Base-by-base conservation (phyloP, 2,797 vertebrate species). In the Enteromius thamalakanensis region DNA sequence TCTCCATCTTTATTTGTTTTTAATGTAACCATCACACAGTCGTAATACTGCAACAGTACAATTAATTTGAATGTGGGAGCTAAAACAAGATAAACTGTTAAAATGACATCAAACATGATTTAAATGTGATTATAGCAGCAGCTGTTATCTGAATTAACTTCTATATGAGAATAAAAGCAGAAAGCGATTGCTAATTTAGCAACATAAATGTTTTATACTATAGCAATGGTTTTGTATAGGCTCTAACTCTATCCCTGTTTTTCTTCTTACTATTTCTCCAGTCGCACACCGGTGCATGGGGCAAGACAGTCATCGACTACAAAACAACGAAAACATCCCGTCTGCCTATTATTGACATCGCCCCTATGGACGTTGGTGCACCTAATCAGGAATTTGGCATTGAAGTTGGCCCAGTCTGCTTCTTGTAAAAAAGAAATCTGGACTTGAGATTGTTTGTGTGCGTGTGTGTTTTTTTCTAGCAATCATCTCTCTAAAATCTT, bases 401-500 rank as follows among this genome's bases (percentile, higher is more conserved):
- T 70, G 93, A 97, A 94, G 85, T 99, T 93, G 94, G 97, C 94
- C 95, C 97, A 76, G 98, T 95, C 91, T 99, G 98, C 96, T 99
- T 98, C 96, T 97, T 99, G 97, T 99, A 98, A 97, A 95, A 95
- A 91, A 96, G 95, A 96, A 96, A 97, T 96, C 97, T 96, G 97
- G 97, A 98, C 97, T 97, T 97, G 94, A 96, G 97, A 95, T 96
- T 96, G 96, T 96, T 96, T 93, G 93, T 94, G 87, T 91, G 94
- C 91, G 90, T 85, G 92, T 91, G 92, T 89, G 92, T 93, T 91
- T 93, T 92, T 97, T 96, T 96, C 95, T 96, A 96, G 94, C 94
- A 97, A 95, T 97, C 96, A 97, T 96, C 97, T 97, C 96, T 96
- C 93, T 95, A 96, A 95, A 94, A 91, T 90, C 93, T 95, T 93